Base-by-base conservation (phyloP, 2,113 vertebrate genomes). In the Sander lucioperca region DNA sequence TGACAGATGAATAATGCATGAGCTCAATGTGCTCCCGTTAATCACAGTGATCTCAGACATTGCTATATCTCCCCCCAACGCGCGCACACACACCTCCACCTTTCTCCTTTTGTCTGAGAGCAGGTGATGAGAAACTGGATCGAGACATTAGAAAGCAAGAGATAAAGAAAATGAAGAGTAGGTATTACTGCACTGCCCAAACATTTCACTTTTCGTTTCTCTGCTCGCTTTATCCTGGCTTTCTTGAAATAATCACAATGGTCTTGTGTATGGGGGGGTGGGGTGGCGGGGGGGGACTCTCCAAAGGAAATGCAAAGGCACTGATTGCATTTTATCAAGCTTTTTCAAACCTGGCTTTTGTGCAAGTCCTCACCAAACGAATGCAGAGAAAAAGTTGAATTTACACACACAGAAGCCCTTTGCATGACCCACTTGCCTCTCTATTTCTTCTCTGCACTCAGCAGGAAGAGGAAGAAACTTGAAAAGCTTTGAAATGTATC, bases 1-100 rank as follows among this genome's bases (percentile, higher is more conserved):
- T 30, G 72, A 69, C 2, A 14, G 66, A 88, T 94, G 93, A 95
- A 94, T 94, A 89, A 94, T 92, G 76, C 80, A 94, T 86, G 79
- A 88, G 74, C 84, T 89, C 23, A 65, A 77, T 72, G 83, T 84
- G 76, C 71, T 74, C 81, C 68, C 39, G 80, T 89, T 93, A 93
- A 92, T 92, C 87, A 88, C 65, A 45, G 50, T 10, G 66, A 88
- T 83, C 79, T 75, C 45, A 69, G 76, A 71, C 72, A 9, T 67
- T 39, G 72, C 83, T 54, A 8, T 23, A 48, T 50, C 56, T 23
- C 50, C 30, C 43, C 18, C 30, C 36, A 36, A 23, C 39, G 2
- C 10, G 39, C 39, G 0, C 10, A 47, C 73, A 76, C 75, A 73
- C 75, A 79, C 61, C 45, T 43, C 57, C 39, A 48, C 48, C 33